These are phyloP conservation scores for Lacerta agilis DNA, from an alignment of 2,797 vertebrate genomes.

Conservation along the genomic window DNA sequence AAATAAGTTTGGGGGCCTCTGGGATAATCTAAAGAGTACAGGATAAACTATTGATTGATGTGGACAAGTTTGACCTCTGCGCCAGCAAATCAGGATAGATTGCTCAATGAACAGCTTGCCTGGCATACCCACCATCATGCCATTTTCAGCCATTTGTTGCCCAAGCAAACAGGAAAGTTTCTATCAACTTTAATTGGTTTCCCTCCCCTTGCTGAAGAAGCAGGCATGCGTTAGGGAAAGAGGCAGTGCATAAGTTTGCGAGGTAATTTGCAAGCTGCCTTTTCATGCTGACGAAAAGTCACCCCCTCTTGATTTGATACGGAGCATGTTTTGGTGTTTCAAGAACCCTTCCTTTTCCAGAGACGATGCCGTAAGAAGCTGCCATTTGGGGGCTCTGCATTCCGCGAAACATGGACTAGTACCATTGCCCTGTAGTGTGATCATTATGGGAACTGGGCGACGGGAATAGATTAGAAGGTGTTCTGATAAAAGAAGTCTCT, in stretches of 20 bases:
- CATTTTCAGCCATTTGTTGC: too few relatives aligned
- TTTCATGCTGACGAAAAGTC: not conserved
- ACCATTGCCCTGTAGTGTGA: not conserved
- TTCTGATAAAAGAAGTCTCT: not conserved
- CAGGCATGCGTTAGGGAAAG: too few relatives aligned
- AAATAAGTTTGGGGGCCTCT: too few relatives aligned
- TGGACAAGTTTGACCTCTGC: too few relatives aligned
- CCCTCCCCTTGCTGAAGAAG: not conserved
- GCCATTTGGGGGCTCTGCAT: not conserved
- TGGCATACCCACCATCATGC: too few relatives aligned
- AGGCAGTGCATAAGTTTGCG: too few relatives aligned
- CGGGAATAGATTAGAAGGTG: conserved; percentile 27
- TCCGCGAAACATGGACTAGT: conserved; percentile 10
- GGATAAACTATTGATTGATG: too few relatives aligned
- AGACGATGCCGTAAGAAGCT: not conserved
- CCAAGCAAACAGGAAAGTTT: not conserved
- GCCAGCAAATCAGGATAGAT: too few relatives aligned
- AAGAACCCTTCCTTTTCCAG: not conserved
- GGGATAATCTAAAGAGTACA: too few relatives aligned
- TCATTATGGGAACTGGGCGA: conserved; percentile 13
- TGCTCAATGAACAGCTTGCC: too few relatives aligned
- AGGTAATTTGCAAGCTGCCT: not conserved
- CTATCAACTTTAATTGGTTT: not conserved
- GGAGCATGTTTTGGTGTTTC: not conserved
- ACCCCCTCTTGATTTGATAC: not conserved